Evolutionary conservation across 2,888 invertebrate species (phyloP).

Genomic region (Anaspis maculata): DNA sequence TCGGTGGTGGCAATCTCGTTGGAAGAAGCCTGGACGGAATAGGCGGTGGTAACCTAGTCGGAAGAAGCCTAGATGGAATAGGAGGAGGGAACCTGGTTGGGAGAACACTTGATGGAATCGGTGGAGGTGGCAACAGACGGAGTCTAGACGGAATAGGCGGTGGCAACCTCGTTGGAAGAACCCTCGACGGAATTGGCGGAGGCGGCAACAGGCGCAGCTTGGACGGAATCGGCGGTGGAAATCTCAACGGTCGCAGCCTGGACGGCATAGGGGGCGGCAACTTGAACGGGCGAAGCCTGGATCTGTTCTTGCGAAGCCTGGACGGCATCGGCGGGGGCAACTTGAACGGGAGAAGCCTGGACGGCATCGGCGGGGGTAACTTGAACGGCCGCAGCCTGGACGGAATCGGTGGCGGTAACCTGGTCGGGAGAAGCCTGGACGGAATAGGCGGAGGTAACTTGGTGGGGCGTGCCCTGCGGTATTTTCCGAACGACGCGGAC

Average conservation of each 20-base stretch:
- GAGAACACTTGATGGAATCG: no score
- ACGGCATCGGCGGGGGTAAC: constrained; percentile 17
- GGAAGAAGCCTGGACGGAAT: no score
- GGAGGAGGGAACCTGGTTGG: no score
- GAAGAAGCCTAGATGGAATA: no score
- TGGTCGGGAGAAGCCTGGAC: constrained; percentile 15
- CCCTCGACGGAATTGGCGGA: constrained; percentile 17
- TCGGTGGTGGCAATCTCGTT: no score
- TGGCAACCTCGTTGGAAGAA: no score
- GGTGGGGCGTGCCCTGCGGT: constrained; percentile 14
- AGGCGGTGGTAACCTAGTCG: no score
- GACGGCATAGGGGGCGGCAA: constrained; percentile 19
- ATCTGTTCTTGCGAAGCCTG: no score
- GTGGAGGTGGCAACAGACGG: no score
- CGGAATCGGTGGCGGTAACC: constrained; percentile 16
- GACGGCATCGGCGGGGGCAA: constrained; percentile 19
- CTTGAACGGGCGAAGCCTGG: constrained; percentile 14
- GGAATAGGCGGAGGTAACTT: constrained; percentile 17
- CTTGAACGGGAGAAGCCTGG: constrained; percentile 14
- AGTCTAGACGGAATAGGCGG: no score
- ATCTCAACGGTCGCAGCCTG: constrained; percentile 13
- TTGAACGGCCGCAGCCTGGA: constrained; percentile 16
- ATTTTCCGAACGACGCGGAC: no score
- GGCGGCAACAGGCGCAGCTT: constrained; percentile 14
- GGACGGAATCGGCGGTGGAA: constrained; percentile 18